Percentiles rank a stretch among this genome's conserved stretches.
phyloP scores from a whole-genome alignment of 2,797 vertebrate species.

The Lagodon rhomboides region DNA sequence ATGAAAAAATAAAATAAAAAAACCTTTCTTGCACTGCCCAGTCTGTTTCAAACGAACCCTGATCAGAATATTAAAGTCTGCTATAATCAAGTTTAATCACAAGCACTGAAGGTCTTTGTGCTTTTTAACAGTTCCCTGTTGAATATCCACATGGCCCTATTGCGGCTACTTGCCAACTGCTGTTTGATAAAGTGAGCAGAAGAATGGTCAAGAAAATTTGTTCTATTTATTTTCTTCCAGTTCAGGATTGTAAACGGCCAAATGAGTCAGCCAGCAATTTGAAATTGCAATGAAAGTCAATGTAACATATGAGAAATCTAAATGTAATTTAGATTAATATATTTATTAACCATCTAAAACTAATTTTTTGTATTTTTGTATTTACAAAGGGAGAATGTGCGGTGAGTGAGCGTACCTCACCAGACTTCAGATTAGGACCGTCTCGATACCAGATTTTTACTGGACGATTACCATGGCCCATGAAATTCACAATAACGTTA shows the following conservation, averaged over 20 bases:
- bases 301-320: background rate
- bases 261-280: background rate
- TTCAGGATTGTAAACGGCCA: background rate
- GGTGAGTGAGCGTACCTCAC: too few relatives aligned
- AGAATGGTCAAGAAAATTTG: background rate
- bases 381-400: too few relatives aligned
- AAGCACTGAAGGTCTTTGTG: background rate
- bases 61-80: slow-evolving; percentile 19
- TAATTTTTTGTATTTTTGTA: too few relatives aligned
- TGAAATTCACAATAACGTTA: too few relatives aligned
- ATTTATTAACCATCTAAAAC: background rate
- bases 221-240: background rate
- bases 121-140: background rate
- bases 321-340: background rate
- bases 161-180: background rate
- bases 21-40: background rate
- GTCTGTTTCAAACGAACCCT: background rate
- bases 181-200: slow-evolving; percentile 12
- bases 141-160: background rate
- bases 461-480: too few relatives aligned
- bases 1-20: background rate
- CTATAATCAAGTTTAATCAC: background rate
- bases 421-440: too few relatives aligned
- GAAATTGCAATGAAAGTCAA: background rate
- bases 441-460: too few relatives aligned